Evolutionary conservation across 2,888 invertebrate species (phyloP).

Genomic region (Odontothrips loti): DNA sequence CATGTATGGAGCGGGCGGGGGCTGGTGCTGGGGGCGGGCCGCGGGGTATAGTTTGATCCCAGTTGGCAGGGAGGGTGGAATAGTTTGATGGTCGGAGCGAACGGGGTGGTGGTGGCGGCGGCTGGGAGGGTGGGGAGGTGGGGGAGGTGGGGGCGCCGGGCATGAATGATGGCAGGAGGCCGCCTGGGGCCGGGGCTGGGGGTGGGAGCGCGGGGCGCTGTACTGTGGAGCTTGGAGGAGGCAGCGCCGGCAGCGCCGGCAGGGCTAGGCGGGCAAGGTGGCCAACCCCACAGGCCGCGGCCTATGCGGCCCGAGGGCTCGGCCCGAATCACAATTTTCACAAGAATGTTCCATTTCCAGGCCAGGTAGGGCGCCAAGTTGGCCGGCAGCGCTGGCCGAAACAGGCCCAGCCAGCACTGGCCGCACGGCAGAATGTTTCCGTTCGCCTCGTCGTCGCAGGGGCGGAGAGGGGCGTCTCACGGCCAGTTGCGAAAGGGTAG

Average conservation of each 20-base stretch:
- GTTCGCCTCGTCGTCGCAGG: background rate
- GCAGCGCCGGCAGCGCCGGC: background rate
- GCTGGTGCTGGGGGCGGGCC: background rate
- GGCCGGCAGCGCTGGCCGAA: background rate
- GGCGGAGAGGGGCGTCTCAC: too few species aligned
- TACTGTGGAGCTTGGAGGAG: background rate
- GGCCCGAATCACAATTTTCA: background rate
- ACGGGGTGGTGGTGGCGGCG: background rate
- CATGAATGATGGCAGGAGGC: constrained; percentile 19
- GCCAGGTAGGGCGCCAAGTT: too few species aligned
- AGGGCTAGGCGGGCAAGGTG: background rate
- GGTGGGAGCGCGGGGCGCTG: background rate
- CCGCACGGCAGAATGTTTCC: background rate
- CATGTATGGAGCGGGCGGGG: background rate
- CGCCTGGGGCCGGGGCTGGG: constrained; percentile 6
- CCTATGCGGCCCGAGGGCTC: background rate
- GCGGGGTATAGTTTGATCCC: constrained; percentile 21
- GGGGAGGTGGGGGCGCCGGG: constrained; percentile 21
- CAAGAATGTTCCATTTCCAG: background rate
- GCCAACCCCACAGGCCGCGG: background rate
- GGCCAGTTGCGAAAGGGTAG: too few species aligned
- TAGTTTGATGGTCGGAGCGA: constrained; percentile 10
- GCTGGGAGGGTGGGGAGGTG: background rate
- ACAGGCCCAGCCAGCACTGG: background rate
- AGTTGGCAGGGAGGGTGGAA: constrained; percentile 25